These are phyloP conservation scores for Ceramica pisi DNA, from an alignment of 2,888 invertebrate genomes.

Conservation along the genomic window DNA sequence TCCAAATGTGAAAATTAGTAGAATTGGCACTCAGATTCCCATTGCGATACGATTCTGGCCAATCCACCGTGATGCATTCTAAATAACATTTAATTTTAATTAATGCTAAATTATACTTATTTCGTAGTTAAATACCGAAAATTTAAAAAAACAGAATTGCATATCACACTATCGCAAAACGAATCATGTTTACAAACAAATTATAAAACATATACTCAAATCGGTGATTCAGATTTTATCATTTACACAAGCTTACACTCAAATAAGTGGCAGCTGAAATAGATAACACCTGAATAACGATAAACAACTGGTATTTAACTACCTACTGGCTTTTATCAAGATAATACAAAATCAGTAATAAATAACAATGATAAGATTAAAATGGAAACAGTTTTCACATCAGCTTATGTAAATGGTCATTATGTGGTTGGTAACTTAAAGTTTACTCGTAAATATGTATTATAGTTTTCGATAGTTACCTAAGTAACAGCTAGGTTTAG, in stretches of 20 bases:
- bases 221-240: constrained; percentile 46
- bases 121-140: not conserved
- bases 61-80: not conserved
- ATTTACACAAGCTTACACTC: constrained; percentile 28
- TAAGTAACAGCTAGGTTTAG: not conserved
- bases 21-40: too few species aligned
- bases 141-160: not conserved
- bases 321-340: constrained; percentile 24
- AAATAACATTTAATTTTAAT: not conserved
- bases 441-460: constrained; percentile 10
- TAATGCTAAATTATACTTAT: not conserved
- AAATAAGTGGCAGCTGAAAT: constrained; percentile 27
- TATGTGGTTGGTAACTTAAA: constrained; percentile 9
- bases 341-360: constrained; percentile 54
- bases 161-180: constrained; percentile 12
- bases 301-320: constrained; percentile 41
- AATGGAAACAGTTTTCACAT: constrained; percentile 37
- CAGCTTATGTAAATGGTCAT: constrained; percentile 28
- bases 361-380: constrained; percentile 55
- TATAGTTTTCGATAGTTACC: not conserved
- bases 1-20: too few species aligned
- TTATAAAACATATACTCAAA: constrained; percentile 20
- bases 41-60: not conserved
- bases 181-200: constrained; percentile 26
- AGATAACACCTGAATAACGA: constrained; percentile 50